Evolutionary conservation across 1,140 invertebrate genomes (phyloP).

Genomic region (Eueides isabella): DNA sequence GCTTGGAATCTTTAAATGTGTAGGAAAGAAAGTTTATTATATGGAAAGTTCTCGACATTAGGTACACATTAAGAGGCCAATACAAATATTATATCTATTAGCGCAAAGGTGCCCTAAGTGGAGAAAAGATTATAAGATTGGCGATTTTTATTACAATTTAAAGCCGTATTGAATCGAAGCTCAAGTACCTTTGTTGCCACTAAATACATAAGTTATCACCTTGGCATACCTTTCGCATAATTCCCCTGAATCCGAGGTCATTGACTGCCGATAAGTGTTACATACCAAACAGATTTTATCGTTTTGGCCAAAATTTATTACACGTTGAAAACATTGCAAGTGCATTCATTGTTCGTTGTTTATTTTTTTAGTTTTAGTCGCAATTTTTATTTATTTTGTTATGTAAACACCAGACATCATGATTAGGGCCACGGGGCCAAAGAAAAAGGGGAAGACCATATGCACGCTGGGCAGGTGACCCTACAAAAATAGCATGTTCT

Average conservation of each 20-base stretch:
- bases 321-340: slow-evolving; percentile 26
- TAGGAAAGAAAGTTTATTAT: not conserved
- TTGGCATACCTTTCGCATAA: slow-evolving; percentile 66
- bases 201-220: slow-evolving; percentile 63
- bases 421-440: too few species aligned
- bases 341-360: slow-evolving; percentile 20
- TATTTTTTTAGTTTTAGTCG: not conserved
- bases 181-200: slow-evolving; percentile 31
- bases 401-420: not conserved
- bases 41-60: not conserved
- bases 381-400: not conserved
- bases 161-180: slow-evolving; percentile 20
- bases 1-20: not conserved
- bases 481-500: too few species aligned
- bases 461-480: too few species aligned
- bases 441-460: too few species aligned
- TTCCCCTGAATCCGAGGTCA: slow-evolving; percentile 60
- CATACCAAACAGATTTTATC: slow-evolving; percentile 38
- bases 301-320: slow-evolving; percentile 34
- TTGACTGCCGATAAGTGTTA: slow-evolving; percentile 51
- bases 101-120: not conserved
- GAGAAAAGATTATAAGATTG: not conserved
- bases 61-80: not conserved
- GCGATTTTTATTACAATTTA: slow-evolving; percentile 11
- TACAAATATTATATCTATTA: not conserved